Evolutionary conservation across 1,140 invertebrate species (phyloP).

Genomic region (Fopius arisanus): DNA sequence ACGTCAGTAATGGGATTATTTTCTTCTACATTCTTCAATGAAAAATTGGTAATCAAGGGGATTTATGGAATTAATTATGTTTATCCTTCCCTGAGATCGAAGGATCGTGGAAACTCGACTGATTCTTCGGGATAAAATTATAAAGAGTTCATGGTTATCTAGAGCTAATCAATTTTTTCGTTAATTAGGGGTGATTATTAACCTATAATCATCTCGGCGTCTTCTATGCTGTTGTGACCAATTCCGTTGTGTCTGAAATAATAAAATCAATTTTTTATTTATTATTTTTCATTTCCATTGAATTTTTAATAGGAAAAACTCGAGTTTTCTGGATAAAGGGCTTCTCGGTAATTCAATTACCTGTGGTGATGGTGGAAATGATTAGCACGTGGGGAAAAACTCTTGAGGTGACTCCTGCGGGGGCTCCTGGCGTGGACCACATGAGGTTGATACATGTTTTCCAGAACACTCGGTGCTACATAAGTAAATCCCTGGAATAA

Average conservation of each 20-base stretch:
- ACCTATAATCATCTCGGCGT: conserved; percentile 60
- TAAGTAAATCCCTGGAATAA: conserved; percentile 97
- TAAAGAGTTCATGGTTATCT: conserved; percentile 2
- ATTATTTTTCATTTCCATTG: background rate
- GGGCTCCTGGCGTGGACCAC: conserved; percentile 78
- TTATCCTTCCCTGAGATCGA: conserved; percentile 29
- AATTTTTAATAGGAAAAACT: background rate
- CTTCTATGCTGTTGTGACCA: conserved; percentile 52
- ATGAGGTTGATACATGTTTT: conserved; percentile 82
- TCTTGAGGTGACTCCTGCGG: conserved; percentile 61
- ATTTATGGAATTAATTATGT: conserved; percentile 7
- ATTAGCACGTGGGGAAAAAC: conserved; percentile 51
- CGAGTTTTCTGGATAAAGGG: no score
- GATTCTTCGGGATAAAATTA: conserved; percentile 14
- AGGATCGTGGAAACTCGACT: conserved; percentile 6
- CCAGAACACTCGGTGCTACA: conserved; percentile 94
- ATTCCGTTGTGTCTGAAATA: conserved; percentile 50
- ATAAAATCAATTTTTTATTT: background rate
- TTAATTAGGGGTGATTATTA: conserved; percentile 39
- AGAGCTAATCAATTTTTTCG: background rate
- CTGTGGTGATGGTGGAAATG: conserved; percentile 52
- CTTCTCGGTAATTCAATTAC: no score
- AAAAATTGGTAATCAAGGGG: background rate
- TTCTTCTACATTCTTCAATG: background rate
- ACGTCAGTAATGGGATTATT: background rate